Base-by-base conservation (phyloP, 2,888 invertebrate species). In the Eilema sororculum region DNA sequence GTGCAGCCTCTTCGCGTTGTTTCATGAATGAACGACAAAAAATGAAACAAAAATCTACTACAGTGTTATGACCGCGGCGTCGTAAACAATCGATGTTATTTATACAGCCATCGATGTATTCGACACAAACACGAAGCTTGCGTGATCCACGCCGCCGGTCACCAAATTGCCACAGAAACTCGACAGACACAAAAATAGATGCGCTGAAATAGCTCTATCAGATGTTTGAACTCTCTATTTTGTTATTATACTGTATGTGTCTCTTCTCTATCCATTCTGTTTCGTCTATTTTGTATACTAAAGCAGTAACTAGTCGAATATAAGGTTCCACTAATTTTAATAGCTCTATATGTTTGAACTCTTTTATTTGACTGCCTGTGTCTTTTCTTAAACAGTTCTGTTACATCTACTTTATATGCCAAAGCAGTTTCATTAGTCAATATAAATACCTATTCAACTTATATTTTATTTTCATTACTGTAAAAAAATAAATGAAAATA, bases 11-110 rank as follows among this genome's bases (percentile, higher is more conserved):
- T 89, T 90, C 90, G 89, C 86, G 88, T 84, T 86, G 84, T 86
- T 90, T 92, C 90, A 91, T 93, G 91, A 94, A 93, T 94, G 93
- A 86, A 87, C 84, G 80, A 83, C 87, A 89, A 89, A 91, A 91
- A 90, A 90, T 75, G 70, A 84, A 86, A 86, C 83, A 85, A 86
- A 84, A 86, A 78, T 78, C 76, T 86, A 90, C 89, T 88, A 88
- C 87, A 83, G 81, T 84, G 87, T 87, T 88, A 87, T 86, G 87
- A 85, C 88, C 75, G 83, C 72, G 74, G 75, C 76, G 74, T 81
- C 86, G 89, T 89, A 88, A 90, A 88, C 86, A 87, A 87, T 87
- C 85, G 82, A 78, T 77, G 79, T 84, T 86, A 84, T 87, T 88
- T 85, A 80, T 80, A 82, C 79, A 77, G 69, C 65, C 79, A 78